phyloP scores from a whole-genome alignment of 2,888 invertebrate species.

The Ditylenchus weischeri region DNA sequence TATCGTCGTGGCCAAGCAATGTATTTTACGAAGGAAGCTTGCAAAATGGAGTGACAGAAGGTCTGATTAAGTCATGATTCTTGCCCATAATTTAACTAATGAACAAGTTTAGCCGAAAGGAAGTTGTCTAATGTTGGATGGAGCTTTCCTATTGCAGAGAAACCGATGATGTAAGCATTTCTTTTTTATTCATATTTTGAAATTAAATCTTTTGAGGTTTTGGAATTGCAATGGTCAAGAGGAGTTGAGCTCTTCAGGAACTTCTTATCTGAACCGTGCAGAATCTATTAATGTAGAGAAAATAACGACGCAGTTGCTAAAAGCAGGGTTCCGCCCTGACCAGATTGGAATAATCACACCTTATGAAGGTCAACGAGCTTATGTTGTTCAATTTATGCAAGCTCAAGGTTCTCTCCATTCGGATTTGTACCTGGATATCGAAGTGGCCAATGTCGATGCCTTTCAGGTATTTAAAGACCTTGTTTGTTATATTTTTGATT shows the following conservation, averaged over 20 bases:
- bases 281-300: conserved; percentile 98
- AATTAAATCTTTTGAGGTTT: conserved; percentile 64
- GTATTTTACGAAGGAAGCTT: conserved; percentile 98
- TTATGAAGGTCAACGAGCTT: conserved; percentile 92
- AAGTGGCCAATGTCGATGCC: conserved; percentile 98
- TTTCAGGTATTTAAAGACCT: conserved; percentile 65
- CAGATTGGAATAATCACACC: conserved; percentile 96
- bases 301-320: conserved; percentile 82
- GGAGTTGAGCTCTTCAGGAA: conserved; percentile 96
- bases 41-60: conserved; percentile 94
- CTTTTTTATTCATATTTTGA: no score
- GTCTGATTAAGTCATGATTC: conserved; percentile 53
- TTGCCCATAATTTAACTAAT: no score
- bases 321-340: conserved; percentile 90
- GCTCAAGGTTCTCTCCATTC: conserved; percentile 94
- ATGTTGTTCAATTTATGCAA: conserved; percentile 95
- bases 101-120: conserved; percentile 72
- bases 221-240: conserved; percentile 92
- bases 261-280: conserved; percentile 93
- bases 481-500: background rate
- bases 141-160: conserved; percentile 92
- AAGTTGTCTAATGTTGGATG: conserved; percentile 85
- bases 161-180: conserved; percentile 79
- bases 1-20: conserved; percentile 95
- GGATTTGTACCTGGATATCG: conserved; percentile 89